Conservation (phyloP, 2,113 vertebrate species). For the Psittacara wagleri region DNA sequence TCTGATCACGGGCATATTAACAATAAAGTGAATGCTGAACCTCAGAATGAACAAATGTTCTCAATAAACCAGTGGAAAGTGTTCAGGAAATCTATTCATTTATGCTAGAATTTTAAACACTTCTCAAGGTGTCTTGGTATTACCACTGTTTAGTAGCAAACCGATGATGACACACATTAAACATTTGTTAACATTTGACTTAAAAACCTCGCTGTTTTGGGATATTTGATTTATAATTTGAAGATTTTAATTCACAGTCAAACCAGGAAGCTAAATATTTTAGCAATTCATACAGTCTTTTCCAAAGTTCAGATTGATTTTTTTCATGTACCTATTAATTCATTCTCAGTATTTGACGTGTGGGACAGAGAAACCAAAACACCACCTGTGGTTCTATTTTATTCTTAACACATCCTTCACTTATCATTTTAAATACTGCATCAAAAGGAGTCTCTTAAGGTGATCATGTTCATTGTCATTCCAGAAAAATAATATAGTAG, state of each 20-base stretch:
- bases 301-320: slow-evolving; percentile 5
- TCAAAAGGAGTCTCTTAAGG: slow-evolving; percentile 58
- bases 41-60: neutral
- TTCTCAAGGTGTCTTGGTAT: neutral
- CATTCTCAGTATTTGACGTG: slow-evolving; percentile 31
- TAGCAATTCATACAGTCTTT: neutral
- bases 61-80: neutral
- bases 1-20: neutral
- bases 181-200: neutral
- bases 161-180: neutral
- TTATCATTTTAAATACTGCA: slow-evolving; percentile 58
- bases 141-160: neutral
- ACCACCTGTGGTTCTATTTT: slow-evolving; percentile 63
- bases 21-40: neutral
- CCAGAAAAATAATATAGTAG: slow-evolving; percentile 67
- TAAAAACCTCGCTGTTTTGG: neutral
- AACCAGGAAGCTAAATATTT: slow-evolving; percentile 56
- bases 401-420: slow-evolving; percentile 39
- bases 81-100: neutral
- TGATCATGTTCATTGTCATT: slow-evolving; percentile 59
- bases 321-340: slow-evolving; percentile 33
- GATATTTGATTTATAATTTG: neutral
- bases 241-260: slow-evolving; percentile 30
- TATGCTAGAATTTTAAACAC: neutral
- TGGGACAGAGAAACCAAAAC: slow-evolving; percentile 36